Base-by-base conservation (phyloP, 1,140 invertebrate species). In the Holotrichia oblita region DNA sequence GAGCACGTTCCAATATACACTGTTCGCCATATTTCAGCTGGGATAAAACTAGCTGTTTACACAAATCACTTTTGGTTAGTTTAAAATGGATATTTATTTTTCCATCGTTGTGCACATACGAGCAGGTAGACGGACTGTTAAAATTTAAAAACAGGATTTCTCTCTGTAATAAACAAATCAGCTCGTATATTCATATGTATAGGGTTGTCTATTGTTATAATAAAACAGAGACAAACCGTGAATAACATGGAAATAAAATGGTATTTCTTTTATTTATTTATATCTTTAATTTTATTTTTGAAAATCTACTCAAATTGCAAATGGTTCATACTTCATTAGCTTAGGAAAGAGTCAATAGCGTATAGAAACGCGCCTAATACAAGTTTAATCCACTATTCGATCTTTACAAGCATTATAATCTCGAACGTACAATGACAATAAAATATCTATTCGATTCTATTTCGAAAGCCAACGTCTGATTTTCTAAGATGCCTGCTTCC, bases 1-100 rank as follows among this genome's bases (percentile, higher is more conserved):
- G 61, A 69, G 12, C 20, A 48, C 61, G 22, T 69, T 7, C 61
- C 12, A 24, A 17, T 17, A 69, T 27, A 10, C 6, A 69, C 61
- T 34, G 61, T 27, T 17, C 61, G 27, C 27, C 20, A 34, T 69
- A 69, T 69, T 69, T 69, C 61, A 69, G 17, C 61, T 2, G 10
- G 61, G 61, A 69, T 69, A 27, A 27, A 69, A 22, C 22, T 34
- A 24, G 22, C 17, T 69, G 61, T 69, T 69, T 69, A 69, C 61
- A 69, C 61, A 69, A 69, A 69, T 27, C 61, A 27, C 22, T 69
- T 27, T 69, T 22, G 61, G 22, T 69, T 34, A 34, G 61, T 69
- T 69, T 69, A 69, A 69, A 69, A 69, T 34, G 61, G 61, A 69
- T 69, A 69, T 69, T 69, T 69, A 69, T 69, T 69, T 69, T 69